Conservation (phyloP, 1,140 invertebrate genomes). For the Zaprionus camerounensis region DNA sequence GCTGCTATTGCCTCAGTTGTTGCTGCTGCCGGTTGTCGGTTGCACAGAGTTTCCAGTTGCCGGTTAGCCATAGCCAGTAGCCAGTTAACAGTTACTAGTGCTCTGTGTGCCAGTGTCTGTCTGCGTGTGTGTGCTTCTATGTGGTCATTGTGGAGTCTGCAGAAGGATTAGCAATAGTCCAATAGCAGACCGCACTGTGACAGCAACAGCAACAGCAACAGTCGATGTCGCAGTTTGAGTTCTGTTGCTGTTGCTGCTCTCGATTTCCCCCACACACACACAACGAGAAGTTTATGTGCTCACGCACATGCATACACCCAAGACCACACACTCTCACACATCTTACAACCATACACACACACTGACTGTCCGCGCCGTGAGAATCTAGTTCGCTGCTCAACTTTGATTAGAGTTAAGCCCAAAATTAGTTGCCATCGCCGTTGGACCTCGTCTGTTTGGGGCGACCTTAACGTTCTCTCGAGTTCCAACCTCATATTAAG, state of each 20-base stretch:
- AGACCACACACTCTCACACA: slow-evolving; percentile 6
- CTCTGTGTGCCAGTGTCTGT: background rate
- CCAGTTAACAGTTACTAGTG: slow-evolving; percentile 5
- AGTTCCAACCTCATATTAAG: background rate
- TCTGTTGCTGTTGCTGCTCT: background rate
- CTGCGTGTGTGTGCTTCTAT: slow-evolving; percentile 10
- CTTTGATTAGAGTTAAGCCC: slow-evolving; percentile 79
- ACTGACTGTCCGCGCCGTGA: slow-evolving; percentile 34
- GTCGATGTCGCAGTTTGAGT: background rate
- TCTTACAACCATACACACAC: background rate
- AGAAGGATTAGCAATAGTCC: slow-evolving; percentile 34
- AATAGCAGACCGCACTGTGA: slow-evolving; percentile 20
- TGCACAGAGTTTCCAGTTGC: slow-evolving; percentile 7
- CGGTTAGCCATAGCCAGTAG: background rate
- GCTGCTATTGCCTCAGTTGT: background rate
- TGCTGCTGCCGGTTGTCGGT: slow-evolving; percentile 14
- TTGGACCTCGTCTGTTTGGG: slow-evolving; percentile 35
- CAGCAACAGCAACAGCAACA: slow-evolving; percentile 17
- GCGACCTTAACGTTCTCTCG: slow-evolving; percentile 29
- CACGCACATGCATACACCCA: slow-evolving; percentile 4
- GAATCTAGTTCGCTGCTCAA: slow-evolving; percentile 62
- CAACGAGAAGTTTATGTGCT: slow-evolving; percentile 11
- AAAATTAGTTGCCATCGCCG: slow-evolving; percentile 70
- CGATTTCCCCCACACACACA: slow-evolving; percentile 4
- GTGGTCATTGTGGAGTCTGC: slow-evolving; percentile 30